Evolutionary conservation across 2,888 invertebrate species (phyloP), one percentile per base, ranked within the genome.

Genomic region (Watsonalla cultraria): DNA sequence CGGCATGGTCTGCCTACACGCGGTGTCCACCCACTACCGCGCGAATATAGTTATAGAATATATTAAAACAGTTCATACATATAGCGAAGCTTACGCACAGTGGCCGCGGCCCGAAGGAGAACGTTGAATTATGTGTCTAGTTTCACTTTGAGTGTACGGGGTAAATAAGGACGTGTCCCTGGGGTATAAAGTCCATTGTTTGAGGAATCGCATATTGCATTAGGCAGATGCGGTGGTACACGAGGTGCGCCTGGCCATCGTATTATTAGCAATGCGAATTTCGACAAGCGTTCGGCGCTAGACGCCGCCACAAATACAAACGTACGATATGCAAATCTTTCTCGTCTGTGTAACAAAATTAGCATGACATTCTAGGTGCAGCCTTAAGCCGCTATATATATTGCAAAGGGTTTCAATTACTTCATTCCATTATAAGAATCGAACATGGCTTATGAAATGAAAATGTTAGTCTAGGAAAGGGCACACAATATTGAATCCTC

Each of bases 231-330:
- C 71, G 74, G 70, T 67, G 65, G 66, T 69, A 72, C 70, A 76
- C 76, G 77, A 84, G 82, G 77, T 84, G 80, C 79, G 85, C 84
- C 84, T 84, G 82, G 78, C 80, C 74, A 84, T 83, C 85, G 83
- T 85, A 84, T 86, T 82, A 87, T 85, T 86, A 84, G 84, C 84
- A 86, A 78, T 84, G 80, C 80, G 84, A 83, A 86, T 86, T 86
- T 86, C 80, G 82, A 84, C 84, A 84, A 82, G 78, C 80, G 76
- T 72, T 77, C 73, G 75, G 71, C 70, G 72, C 78, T 83, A 84
- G 80, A 81, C 79, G 72, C 76, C 79, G 72, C 77, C 71, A 73
- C 77, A 84, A 85, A 84, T 78, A 83, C 78, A 80, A 80, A 77
- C 74, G 77, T 76, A 74, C 74, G 73, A 74, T 78, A 86, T 86